A percentile compares a stretch with the other conserved stretches of the same genome.
phyloP scores from a whole-genome alignment of 2,888 invertebrate genomes.

The Ischnura elegans region DNA sequence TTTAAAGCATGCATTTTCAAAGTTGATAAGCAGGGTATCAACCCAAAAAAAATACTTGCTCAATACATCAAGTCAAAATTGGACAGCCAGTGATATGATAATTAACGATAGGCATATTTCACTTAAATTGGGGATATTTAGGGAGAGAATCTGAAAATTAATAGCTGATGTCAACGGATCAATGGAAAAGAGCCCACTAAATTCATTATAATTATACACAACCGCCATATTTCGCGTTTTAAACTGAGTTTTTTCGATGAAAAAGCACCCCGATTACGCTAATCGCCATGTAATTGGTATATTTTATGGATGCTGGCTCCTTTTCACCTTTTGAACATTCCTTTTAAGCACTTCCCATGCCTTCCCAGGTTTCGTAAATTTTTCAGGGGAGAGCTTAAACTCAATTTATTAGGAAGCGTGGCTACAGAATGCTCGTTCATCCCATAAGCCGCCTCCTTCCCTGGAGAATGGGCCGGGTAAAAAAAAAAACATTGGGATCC shows the following conservation, averaged over 20 bases:
- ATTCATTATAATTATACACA: background rate
- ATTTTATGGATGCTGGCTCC: background rate
- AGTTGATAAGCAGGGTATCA: no score
- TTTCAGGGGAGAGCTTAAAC: background rate
- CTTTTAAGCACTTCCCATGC: background rate
- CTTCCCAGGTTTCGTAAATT: background rate
- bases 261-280: background rate
- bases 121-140: background rate
- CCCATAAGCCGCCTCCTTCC: background rate
- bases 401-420: background rate
- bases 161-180: background rate
- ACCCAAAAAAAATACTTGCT: no score
- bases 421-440: background rate
- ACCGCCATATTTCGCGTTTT: background rate
- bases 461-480: background rate
- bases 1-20: no score
- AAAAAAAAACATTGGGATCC: background rate
- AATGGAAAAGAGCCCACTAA: background rate
- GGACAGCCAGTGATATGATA: background rate
- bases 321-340: background rate
- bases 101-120: background rate
- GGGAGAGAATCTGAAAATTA: background rate
- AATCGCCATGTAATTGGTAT: slow-evolving; percentile 1
- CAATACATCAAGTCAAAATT: no score
- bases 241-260: background rate